Percentiles rank a stretch among this genome's conserved stretches.
These are phyloP conservation scores for Pomatorhinus ruficollis DNA, from an alignment of 2,113 vertebrate genomes.

Conservation along the genomic window DNA sequence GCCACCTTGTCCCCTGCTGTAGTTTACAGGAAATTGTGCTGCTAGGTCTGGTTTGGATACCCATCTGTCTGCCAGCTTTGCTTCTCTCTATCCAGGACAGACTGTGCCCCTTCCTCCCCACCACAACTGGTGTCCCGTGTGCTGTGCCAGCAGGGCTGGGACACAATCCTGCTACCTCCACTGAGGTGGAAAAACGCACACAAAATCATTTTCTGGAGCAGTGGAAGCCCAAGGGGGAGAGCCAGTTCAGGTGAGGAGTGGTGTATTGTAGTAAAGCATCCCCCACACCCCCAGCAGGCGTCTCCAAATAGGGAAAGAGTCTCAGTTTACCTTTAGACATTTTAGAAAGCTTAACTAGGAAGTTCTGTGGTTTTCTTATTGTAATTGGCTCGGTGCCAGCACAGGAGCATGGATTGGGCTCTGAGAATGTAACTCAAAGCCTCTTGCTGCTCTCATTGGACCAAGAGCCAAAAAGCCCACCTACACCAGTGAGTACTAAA, in stretches of 20 bases:
- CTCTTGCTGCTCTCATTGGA: too few relatives aligned
- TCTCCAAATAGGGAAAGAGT: too few relatives aligned
- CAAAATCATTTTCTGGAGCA: not conserved
- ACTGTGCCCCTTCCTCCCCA: not conserved
- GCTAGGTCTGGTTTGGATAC: not conserved
- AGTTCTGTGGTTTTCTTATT: too few relatives aligned
- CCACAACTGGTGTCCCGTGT: not conserved
- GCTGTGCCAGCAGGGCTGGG: not conserved
- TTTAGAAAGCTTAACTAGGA: too few relatives aligned
- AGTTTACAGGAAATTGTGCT: not conserved
- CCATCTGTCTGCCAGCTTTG: not conserved
- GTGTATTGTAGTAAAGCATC: too few relatives aligned
- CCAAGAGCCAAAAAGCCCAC: too few relatives aligned
- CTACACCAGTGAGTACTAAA: too few relatives aligned
- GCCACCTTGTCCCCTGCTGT: not conserved
- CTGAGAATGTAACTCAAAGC: too few relatives aligned
- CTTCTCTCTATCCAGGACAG: not conserved
- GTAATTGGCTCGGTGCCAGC: too few relatives aligned
- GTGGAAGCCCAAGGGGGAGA: not conserved
- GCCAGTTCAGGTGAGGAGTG: fast-evolving
- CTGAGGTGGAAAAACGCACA: not conserved
- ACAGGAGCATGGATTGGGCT: too few relatives aligned
- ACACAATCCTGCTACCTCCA: not conserved
- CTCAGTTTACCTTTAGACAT: too few relatives aligned
- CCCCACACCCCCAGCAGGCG: too few relatives aligned